Evolutionary conservation across 2,888 invertebrate genomes (phyloP).

Genomic region (Campoplex nolae): DNA sequence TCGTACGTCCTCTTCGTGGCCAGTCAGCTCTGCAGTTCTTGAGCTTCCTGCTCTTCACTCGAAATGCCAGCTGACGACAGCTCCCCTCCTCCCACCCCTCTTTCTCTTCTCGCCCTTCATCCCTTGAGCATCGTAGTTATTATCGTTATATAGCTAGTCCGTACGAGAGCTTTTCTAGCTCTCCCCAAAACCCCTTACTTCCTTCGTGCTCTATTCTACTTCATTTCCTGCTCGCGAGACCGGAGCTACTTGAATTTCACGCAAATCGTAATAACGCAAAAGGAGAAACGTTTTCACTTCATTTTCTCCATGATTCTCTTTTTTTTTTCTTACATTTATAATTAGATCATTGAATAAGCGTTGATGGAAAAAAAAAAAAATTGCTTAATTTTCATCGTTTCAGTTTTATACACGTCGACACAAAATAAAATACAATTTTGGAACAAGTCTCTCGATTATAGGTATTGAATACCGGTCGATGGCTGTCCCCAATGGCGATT

Average conservation of each 20-base stretch:
- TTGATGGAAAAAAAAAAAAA: background rate
- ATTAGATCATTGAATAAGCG: background rate
- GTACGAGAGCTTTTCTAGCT: constrained; percentile 31
- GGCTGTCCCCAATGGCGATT: too few relatives aligned
- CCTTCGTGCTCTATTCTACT: constrained; percentile 15
- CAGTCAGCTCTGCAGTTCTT: constrained; percentile 53
- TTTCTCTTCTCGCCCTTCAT: constrained; percentile 14
- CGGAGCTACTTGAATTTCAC: constrained; percentile 6
- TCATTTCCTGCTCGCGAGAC: constrained; percentile 38
- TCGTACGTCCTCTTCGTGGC: constrained; percentile 62
- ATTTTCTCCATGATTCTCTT: background rate
- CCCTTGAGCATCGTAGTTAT: constrained; percentile 22
- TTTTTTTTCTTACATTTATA: background rate
- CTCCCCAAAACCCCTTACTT: constrained; percentile 1
- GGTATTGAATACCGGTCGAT: background rate
- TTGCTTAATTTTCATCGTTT: background rate
- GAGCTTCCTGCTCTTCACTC: constrained; percentile 53
- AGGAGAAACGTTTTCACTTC: background rate
- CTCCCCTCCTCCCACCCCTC: background rate
- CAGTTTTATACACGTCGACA: background rate
- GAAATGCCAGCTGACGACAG: constrained; percentile 56
- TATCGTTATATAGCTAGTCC: constrained; percentile 25
- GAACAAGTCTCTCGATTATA: background rate
- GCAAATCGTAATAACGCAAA: constrained; percentile 3
- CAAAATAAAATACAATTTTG: background rate